phyloP scores from a whole-genome alignment of 1,140 invertebrate species.

The Drosophila busckii region DNA sequence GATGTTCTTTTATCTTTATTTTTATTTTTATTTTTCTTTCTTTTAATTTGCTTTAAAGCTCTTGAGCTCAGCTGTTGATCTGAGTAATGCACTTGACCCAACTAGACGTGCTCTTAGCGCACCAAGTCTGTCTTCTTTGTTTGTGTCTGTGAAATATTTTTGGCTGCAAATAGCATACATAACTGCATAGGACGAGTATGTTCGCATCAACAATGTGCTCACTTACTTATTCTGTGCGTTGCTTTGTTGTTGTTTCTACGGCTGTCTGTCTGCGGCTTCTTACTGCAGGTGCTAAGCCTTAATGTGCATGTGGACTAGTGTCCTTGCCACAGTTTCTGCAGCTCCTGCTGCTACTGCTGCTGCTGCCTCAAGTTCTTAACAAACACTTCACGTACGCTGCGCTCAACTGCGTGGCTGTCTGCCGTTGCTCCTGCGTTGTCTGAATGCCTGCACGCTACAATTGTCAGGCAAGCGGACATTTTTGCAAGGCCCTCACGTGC shows the following conservation, averaged over 20 bases:
- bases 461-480: constrained; percentile 73
- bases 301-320: constrained; percentile 27
- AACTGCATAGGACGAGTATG: no score
- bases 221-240: constrained; percentile 68
- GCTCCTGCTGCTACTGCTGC: constrained; percentile 14
- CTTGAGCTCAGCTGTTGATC: constrained; percentile 5
- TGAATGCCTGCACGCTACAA: constrained; percentile 74
- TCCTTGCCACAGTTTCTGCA: constrained; percentile 26
- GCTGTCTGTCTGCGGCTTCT: constrained; percentile 45
- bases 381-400: constrained; percentile 68
- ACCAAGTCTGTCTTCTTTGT: neutral
- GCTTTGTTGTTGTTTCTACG: constrained; percentile 31
- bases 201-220: no score
- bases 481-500: constrained; percentile 62
- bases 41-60: neutral
- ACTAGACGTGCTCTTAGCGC: constrained; percentile 1
- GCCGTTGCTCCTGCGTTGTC: constrained; percentile 51
- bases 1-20: neutral
- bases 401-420: constrained; percentile 58
- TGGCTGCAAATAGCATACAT: constrained; percentile 13
- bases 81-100: constrained; percentile 25
- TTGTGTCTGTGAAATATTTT: constrained; percentile 20
- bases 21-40: constrained; percentile 1
- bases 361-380: constrained; percentile 43
- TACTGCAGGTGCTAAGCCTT: constrained; percentile 63